Conservation (phyloP, 2,888 invertebrate genomes). For the Incurvaria masculella region DNA sequence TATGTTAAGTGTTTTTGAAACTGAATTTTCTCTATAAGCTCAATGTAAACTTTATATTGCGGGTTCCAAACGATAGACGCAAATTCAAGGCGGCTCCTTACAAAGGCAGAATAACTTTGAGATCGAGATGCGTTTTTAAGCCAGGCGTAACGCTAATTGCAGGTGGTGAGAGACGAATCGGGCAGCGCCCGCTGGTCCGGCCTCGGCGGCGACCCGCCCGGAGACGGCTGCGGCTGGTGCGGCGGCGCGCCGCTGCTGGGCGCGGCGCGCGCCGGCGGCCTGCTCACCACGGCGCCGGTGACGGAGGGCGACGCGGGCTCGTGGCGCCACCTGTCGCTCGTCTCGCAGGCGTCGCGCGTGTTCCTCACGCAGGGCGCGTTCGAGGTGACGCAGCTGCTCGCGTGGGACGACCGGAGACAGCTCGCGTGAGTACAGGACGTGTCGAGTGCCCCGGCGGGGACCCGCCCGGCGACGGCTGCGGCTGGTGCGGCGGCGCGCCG, state of each 20-base stretch:
- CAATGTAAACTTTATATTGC: too few species aligned
- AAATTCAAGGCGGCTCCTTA: too few species aligned
- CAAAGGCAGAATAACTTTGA: too few species aligned
- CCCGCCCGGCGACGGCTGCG: constrained; percentile 39
- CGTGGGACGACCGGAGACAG: constrained; percentile 72
- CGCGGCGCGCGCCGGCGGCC: constrained; percentile 25
- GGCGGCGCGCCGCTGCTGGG: constrained; percentile 42
- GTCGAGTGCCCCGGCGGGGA: constrained; percentile 17
- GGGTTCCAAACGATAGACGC: too few species aligned
- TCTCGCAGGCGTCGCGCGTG: constrained; percentile 28
- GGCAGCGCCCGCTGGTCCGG: constrained; percentile 49
- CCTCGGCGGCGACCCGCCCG: constrained; percentile 39
- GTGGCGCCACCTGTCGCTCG: constrained; percentile 40
- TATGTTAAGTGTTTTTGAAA: too few species aligned
- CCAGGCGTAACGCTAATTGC: background rate
- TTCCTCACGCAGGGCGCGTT: constrained; percentile 70
- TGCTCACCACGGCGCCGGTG: constrained; percentile 52
- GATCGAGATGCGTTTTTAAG: too few species aligned
- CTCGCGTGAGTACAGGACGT: constrained; percentile 66
- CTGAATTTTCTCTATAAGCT: too few species aligned
- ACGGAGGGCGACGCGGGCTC: constrained; percentile 44
- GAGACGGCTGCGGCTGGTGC: constrained; percentile 46
- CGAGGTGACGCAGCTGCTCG: constrained; percentile 69
- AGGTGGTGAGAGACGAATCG: constrained; percentile 44
- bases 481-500: constrained; percentile 45